These are phyloP conservation scores for Silurus lanzhouensis DNA, from an alignment of 2,797 vertebrate genomes.

Conservation along the genomic window DNA sequence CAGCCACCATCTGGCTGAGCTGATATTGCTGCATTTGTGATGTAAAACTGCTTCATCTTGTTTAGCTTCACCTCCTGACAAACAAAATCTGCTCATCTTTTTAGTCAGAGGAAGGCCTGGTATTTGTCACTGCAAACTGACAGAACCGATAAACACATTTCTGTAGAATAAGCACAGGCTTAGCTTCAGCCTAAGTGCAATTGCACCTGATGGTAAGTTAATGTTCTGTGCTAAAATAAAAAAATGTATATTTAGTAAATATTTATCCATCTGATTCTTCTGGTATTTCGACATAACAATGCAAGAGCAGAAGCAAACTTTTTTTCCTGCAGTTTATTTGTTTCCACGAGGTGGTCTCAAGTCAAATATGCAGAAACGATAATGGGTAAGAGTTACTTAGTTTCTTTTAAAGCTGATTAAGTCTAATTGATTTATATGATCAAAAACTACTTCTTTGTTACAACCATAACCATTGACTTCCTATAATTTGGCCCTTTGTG, in stretches of 20 bases:
- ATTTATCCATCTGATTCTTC: background rate
- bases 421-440: background rate
- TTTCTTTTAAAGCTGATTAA: background rate
- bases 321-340: background rate
- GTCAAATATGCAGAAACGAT: background rate
- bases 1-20: conserved; percentile 66
- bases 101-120: conserved; percentile 53
- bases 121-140: conserved; percentile 48
- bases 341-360: background rate
- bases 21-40: conserved; percentile 60
- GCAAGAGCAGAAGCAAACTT: background rate
- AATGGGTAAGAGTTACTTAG: background rate
- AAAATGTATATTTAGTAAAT: background rate
- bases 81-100: conserved; percentile 60
- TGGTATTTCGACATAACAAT: background rate
- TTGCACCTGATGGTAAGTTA: conserved; percentile 12
- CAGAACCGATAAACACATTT: conserved; percentile 61
- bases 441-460: background rate
- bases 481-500: background rate
- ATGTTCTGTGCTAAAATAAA: conserved; percentile 11
- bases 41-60: conserved; percentile 42
- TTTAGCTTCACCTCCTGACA: conserved; percentile 59
- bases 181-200: conserved; percentile 1
- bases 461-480: background rate
- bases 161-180: conserved; percentile 19